Evolutionary conservation across 2,888 invertebrate genomes (phyloP), one percentile per base, ranked within the genome.

Genomic region (Myopa tessellatipennis): DNA sequence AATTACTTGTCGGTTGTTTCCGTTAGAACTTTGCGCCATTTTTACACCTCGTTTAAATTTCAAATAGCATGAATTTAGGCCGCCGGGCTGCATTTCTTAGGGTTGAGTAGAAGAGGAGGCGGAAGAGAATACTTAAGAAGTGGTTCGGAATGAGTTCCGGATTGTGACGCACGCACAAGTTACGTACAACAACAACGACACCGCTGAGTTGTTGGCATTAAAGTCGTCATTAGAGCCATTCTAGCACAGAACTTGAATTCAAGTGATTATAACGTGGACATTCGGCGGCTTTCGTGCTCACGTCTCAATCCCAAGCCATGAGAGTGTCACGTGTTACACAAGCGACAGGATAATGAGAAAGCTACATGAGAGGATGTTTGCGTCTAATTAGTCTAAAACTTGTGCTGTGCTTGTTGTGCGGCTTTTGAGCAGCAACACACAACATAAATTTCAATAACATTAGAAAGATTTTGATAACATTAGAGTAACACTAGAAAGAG

Each of bases 11-110:
- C 34, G 16, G 40, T 8, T 14, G 69, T 18, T 50, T 12, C 55
- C 71, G 14, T 71, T 16, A 55, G 52, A 55, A 55, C 58, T 71
- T 58, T 67, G 34, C 55, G 52, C 52, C 63, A 45, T 58, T 69
- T 71, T 71, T 71, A 71, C 71, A 71, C 71, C 71, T 71, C 71
- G 71, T 71, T 71, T 71, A 55, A 52, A 71, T 71, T 36, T 71
- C 36, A 12, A 58, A 52, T n/a, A 55, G 71, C 71, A 55, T 34
- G 8, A 34, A 55, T 16, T 34, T 36, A n/a, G n/a, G 36, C 71
- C 58, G 38, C 52, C 58, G 71, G 71, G 58, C 40, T 67, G 67
- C 45, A 67, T 67, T 67, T 40, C 67, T 18, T 67, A 40, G 36
- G 16, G 6, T 6, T 6, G 6, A 45, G 45, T 45, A 45, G 45